Percentiles rank a stretch among this genome's conserved stretches.
phyloP scores from a whole-genome alignment of 1,140 invertebrate species.

The Sipha flava region DNA sequence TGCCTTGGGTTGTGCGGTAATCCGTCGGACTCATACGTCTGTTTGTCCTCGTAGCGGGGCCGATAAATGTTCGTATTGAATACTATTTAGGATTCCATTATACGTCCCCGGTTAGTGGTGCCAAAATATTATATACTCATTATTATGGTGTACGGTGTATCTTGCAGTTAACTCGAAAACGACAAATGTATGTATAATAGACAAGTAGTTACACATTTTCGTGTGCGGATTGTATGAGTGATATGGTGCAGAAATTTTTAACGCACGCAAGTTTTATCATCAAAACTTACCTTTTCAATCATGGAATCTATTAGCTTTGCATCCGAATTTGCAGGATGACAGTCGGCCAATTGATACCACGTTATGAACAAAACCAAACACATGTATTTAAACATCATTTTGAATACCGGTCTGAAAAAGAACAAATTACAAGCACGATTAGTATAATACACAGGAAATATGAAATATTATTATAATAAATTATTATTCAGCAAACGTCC shows the following conservation, averaged over 20 bases:
- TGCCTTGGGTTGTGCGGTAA: constrained; percentile 11
- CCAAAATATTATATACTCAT: too few species aligned
- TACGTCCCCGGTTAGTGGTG: neutral
- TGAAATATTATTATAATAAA: neutral
- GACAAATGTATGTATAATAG: too few species aligned
- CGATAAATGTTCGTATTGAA: neutral
- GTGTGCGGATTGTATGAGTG: too few species aligned
- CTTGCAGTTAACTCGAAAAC: too few species aligned
- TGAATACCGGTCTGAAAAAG: constrained; percentile 15
- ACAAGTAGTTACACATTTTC: too few species aligned
- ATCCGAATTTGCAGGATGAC: neutral
- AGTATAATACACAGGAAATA: neutral
- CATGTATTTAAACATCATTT: constrained; percentile 23
- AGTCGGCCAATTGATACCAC: constrained; percentile 15
- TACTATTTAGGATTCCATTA: neutral
- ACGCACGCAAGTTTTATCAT: too few species aligned
- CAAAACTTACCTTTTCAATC: neutral
- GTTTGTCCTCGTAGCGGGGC: neutral
- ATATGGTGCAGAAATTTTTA: too few species aligned
- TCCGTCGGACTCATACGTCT: neutral
- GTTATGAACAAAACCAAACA: constrained; percentile 18
- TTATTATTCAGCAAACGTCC: too few species aligned
- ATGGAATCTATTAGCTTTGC: neutral
- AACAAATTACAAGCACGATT: neutral
- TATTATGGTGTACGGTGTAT: too few species aligned